phyloP scores from a whole-genome alignment of 2,888 invertebrate species.

The Antheraea yamamai region DNA sequence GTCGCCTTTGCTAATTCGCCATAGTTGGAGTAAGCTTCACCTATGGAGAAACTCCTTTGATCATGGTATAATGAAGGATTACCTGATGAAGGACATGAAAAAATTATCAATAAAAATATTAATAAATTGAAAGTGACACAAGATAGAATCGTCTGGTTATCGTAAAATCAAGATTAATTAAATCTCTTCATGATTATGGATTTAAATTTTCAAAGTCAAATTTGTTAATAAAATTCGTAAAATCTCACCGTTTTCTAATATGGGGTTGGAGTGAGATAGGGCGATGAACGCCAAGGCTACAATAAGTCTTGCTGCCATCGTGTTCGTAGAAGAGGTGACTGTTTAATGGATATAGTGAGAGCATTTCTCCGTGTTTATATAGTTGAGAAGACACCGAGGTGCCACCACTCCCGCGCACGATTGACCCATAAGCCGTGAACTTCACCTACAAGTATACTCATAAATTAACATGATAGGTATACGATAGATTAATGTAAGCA shows the following conservation, averaged over 20 bases:
- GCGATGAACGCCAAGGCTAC: slow-evolving; percentile 62
- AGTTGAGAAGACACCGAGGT: slow-evolving; percentile 40
- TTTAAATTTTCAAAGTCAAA: not conserved
- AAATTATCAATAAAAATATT: not conserved
- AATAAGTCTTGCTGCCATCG: slow-evolving; percentile 69
- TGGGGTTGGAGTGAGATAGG: slow-evolving; percentile 62
- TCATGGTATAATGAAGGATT: slow-evolving; percentile 49
- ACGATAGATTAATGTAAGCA: slow-evolving; percentile 63
- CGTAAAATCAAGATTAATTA: not conserved
- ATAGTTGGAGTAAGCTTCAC: slow-evolving; percentile 53
- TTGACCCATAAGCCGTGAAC: slow-evolving; percentile 66
- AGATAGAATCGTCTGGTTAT: not conserved
- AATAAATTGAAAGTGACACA: not conserved
- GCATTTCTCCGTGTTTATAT: slow-evolving; percentile 79
- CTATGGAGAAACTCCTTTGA: slow-evolving; percentile 60
- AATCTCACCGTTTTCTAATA: slow-evolving; percentile 64
- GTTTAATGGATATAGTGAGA: slow-evolving; percentile 75
- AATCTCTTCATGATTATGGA: not conserved
- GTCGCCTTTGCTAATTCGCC: slow-evolving; percentile 52
- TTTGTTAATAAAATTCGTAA: slow-evolving; percentile 8
- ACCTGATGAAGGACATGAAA: not conserved
- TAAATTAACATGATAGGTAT: slow-evolving; percentile 66
- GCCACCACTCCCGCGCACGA: slow-evolving; percentile 54
- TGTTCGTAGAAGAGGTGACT: slow-evolving; percentile 48
- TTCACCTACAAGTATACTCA: slow-evolving; percentile 71